These are phyloP conservation scores for Heliconius nattereri DNA, from an alignment of 1,140 invertebrate species.

Conservation along the genomic window DNA sequence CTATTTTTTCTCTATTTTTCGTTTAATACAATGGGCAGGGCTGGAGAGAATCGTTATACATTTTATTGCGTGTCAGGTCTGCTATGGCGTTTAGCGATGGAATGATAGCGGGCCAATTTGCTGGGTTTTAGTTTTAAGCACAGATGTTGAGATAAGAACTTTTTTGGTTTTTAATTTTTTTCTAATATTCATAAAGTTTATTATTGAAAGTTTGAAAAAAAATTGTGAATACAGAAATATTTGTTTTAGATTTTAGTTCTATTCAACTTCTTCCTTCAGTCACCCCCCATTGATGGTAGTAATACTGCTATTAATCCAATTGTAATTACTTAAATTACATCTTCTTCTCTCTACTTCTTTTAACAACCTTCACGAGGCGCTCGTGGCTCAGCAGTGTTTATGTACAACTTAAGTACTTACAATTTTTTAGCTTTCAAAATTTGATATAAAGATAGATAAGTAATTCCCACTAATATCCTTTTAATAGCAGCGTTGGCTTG, in stretches of 20 bases:
- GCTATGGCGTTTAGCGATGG: conserved; percentile 44
- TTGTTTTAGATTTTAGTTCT: not conserved
- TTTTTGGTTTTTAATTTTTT: conserved; percentile 19
- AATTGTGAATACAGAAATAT: conserved; percentile 6
- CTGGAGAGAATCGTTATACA: conserved; percentile 71
- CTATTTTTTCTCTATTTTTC: conserved; percentile 42
- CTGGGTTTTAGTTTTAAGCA: conserved; percentile 57
- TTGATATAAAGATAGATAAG: conserved; percentile 20
- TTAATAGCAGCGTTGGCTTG: conserved; percentile 49
- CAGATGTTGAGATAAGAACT: conserved; percentile 68
- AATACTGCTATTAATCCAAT: too few species aligned
- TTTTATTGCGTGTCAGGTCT: conserved; percentile 72
- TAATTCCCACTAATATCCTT: conserved; percentile 51
- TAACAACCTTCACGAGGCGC: too few species aligned
- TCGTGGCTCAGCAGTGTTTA: too few species aligned
- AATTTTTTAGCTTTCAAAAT: not conserved
- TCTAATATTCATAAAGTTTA: not conserved
- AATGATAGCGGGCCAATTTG: conserved; percentile 66
- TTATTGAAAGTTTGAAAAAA: not conserved
- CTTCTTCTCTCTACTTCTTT: too few species aligned
- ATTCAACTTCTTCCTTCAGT: not conserved
- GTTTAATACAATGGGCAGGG: conserved; percentile 50
- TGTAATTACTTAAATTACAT: too few species aligned
- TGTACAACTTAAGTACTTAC: too few species aligned
- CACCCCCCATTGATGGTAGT: too few species aligned